Evolutionary conservation across 2,113 vertebrate species (phyloP).

Genomic region (Ceyx cyanopectus): DNA sequence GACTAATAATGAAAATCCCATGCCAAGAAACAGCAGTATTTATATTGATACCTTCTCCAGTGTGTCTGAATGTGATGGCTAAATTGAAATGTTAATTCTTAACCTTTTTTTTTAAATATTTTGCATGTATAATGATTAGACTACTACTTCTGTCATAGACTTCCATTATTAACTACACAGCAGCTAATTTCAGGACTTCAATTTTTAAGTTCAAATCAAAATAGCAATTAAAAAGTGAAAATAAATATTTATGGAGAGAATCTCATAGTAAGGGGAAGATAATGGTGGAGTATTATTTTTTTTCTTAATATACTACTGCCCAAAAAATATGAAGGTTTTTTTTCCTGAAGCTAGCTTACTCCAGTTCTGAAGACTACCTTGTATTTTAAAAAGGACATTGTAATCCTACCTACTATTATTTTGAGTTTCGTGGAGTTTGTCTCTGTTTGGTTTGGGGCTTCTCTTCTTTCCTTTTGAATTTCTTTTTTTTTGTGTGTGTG

Average conservation of each 20-base stretch:
- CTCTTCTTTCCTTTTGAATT: not conserved
- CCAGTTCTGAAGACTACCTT: not conserved
- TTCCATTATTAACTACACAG: slow-evolving; percentile 50
- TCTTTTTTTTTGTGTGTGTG: not conserved
- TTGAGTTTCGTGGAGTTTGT: not conserved
- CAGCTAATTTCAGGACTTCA: slow-evolving; percentile 45
- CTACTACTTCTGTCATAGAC: not conserved
- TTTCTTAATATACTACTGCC: not conserved
- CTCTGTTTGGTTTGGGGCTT: not conserved
- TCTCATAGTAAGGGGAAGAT: not conserved
- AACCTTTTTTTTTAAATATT: not conserved
- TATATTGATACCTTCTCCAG: not conserved
- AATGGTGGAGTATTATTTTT: not conserved
- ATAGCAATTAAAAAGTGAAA: slow-evolving; percentile 57
- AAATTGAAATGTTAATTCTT: fast-evolving
- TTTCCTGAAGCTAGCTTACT: not conserved
- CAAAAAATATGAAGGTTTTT: not conserved
- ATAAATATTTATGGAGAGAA: slow-evolving; percentile 28
- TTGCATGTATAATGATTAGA: not conserved
- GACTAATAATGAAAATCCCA: not conserved
- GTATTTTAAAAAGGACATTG: not conserved
- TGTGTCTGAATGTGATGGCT: not conserved
- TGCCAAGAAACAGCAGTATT: not conserved
- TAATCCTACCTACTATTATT: not conserved
- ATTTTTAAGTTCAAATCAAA: slow-evolving; percentile 50